Base-by-base conservation (phyloP, 2,797 vertebrate species). In the Tapera naevia region DNA sequence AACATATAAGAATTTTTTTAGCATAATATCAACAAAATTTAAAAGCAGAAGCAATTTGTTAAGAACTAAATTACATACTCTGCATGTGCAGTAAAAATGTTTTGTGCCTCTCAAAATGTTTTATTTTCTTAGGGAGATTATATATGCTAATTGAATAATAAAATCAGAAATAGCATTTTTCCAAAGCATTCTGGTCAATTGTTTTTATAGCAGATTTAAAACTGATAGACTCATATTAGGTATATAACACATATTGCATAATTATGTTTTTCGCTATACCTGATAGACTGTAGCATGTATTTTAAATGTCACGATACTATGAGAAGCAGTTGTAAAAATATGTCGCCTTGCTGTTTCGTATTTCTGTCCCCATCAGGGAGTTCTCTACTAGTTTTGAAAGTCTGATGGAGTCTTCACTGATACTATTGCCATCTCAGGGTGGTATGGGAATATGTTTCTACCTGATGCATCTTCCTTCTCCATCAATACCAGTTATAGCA, bases 71-170 rank as follows among this genome's bases (percentile, higher is more conserved):
- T 46, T 86, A 33, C 23, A 35, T 62, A 37, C 11, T 61, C 35
- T 60, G 7, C 11, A 61, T 32, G 21, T 65, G 56, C 60, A 84
- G 15, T 70, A 86, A 94, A 92, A 91, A 45, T 48, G 14, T 61
- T 91, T 76, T 48, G 6, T 91, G 32, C 8, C 27, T 12, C 37
- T 66, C 25, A 60, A 82, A 94, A 73, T 27, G 17, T 84, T 96
- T 96, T 86, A 35, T 92, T 94, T 97, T 92, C 61, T 93, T 81
- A 65, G 19, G 18, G 18, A 84, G 17, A 43, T 9, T 62, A 61
- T 62, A 69, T 8, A 30, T 58, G 33, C 23, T 94, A 94, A 93
- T 94, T 94, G 80, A 93, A 91, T 79, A 92, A 92, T 84, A 93
- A 95, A 94, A 66, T 51, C 64, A 39, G 35, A 83, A 86, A 94